These are phyloP conservation scores for Euwallacea fornicatus DNA, from an alignment of 1,140 invertebrate genomes.

Conservation along the genomic window DNA sequence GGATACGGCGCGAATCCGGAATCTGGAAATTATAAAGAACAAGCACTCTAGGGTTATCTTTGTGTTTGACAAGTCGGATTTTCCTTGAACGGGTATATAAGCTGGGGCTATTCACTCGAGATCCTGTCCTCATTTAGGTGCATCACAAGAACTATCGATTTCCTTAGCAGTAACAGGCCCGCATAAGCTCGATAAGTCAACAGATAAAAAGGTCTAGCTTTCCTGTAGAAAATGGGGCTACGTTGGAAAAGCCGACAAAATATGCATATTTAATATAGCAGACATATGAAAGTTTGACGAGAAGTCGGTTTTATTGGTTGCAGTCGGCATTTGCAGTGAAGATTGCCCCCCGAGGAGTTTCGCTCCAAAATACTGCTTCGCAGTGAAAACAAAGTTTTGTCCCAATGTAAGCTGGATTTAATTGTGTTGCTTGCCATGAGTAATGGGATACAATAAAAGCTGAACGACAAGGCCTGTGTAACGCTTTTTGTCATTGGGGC, in stretches of 20 bases:
- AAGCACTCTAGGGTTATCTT: not conserved
- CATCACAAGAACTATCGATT: not conserved
- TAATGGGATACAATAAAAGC: too few species aligned
- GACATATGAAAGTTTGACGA: constrained; percentile 8
- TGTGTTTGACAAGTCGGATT: not conserved
- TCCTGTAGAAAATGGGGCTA: too few species aligned
- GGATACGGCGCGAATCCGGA: not conserved
- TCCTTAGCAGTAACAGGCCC: not conserved
- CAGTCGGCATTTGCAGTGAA: not conserved
- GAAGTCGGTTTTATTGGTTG: constrained; percentile 9
- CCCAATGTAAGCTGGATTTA: not conserved
- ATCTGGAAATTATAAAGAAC: constrained; percentile 1
- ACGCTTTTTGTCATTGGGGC: too few species aligned
- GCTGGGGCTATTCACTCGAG: not conserved
- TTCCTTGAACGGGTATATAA: not conserved
- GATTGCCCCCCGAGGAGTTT: not conserved
- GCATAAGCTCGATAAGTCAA: constrained; percentile 1
- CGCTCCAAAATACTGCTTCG: not conserved
- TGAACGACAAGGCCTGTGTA: too few species aligned
- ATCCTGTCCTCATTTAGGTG: not conserved
- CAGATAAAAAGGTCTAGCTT: too few species aligned
- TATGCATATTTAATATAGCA: constrained; percentile 10
- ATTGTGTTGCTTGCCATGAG: not conserved
- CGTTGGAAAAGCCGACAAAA: not conserved
- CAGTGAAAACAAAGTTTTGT: not conserved